These are phyloP conservation scores for Aelia acuminata DNA, from an alignment of 2,888 invertebrate genomes.

Conservation along the genomic window DNA sequence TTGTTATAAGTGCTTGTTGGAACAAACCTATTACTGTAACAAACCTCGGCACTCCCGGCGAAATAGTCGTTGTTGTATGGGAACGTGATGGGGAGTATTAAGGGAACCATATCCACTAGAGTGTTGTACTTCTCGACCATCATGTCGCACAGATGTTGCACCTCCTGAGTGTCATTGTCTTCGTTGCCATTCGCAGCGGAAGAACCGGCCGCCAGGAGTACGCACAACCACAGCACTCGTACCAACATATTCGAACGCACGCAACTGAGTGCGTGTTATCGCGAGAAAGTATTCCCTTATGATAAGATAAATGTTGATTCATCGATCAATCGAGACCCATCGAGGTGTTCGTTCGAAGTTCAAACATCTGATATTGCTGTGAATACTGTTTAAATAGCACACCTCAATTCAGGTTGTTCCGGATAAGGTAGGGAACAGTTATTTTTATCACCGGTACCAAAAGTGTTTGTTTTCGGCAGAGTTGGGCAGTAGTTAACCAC, in stretches of 20 bases:
- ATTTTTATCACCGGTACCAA: no score
- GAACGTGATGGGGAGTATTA: not conserved
- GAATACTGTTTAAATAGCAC: no score
- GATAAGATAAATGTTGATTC: no score
- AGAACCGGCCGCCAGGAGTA: not conserved
- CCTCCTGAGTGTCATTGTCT: not conserved
- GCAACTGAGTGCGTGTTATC: not conserved
- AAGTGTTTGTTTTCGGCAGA: no score
- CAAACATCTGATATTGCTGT: no score
- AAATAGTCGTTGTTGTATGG: not conserved
- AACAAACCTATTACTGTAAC: no score
- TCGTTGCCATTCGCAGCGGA: not conserved
- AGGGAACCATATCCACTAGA: not conserved
- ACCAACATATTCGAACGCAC: not conserved
- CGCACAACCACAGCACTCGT: not conserved
- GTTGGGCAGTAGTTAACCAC: no score
- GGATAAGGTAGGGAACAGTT: no score
- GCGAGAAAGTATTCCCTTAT: not conserved
- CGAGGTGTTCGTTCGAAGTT: no score
- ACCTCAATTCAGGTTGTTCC: no score
- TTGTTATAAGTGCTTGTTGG: no score
- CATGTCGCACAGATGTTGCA: not conserved
- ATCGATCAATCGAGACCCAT: no score
- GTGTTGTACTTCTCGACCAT: not conserved
- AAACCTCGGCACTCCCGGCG: not conserved